A percentile compares a stretch with the other conserved stretches of the same genome.
Evolutionary conservation across 2,113 vertebrate species (phyloP).

Genomic region (Gallinago jamesoni): DNA sequence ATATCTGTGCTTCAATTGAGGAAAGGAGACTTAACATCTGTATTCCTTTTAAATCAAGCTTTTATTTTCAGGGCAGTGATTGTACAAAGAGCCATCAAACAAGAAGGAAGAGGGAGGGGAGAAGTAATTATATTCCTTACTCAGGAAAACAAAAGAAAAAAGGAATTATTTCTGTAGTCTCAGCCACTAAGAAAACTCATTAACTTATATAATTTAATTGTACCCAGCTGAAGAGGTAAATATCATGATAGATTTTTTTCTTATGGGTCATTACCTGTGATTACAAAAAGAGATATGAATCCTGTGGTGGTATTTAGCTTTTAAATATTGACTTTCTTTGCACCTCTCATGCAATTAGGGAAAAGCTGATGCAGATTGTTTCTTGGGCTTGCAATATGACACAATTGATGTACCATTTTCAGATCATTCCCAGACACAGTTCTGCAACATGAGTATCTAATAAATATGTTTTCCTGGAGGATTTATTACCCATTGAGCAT

Average conservation of each 20-base stretch:
- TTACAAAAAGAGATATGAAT: conserved; percentile 51
- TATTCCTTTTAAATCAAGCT: conserved; percentile 20
- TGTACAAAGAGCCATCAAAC: not conserved
- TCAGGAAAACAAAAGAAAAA: not conserved
- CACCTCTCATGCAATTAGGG: not conserved
- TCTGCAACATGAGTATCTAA: not conserved
- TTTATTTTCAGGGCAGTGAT: not conserved
- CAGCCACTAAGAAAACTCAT: conserved; percentile 37
- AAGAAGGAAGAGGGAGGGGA: no score
- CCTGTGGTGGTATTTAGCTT: conserved; percentile 7
- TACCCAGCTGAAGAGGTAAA: conserved; percentile 32
- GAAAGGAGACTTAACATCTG: not conserved
- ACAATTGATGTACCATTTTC: not conserved
- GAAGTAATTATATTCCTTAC: not conserved
- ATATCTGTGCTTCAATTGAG: not conserved
- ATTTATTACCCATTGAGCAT: not conserved
- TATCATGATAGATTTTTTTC: conserved; percentile 49
- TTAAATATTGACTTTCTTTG: conserved; percentile 47
- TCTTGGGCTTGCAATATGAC: not conserved
- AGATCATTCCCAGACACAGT: not conserved
- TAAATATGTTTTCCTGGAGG: conserved; percentile 4
- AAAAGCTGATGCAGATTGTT: not conserved
- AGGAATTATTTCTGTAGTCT: not conserved
- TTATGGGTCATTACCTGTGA: conserved; percentile 43
- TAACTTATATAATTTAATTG: conserved; percentile 40